Percentiles rank a stretch among this genome's conserved stretches.
Conservation (phyloP, 2,888 invertebrate species). For the Agrypnus murinus region DNA sequence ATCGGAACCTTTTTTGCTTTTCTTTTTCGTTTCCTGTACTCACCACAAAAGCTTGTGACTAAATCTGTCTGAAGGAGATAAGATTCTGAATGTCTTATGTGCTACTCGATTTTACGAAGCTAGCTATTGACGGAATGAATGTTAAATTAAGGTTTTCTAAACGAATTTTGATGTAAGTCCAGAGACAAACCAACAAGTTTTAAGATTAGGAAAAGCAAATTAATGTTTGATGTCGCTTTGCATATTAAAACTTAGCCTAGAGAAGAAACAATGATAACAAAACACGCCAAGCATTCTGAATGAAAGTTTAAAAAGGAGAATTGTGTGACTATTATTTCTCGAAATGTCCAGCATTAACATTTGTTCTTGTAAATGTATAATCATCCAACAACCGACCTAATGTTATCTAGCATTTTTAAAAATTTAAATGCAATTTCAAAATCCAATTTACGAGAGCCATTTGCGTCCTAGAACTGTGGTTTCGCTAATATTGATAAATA, state of each 20-base stretch:
- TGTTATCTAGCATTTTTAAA: slow-evolving; percentile 12
- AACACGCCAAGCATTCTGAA: no score
- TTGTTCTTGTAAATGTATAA: neutral
- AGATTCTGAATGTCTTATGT: neutral
- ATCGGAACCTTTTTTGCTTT: slow-evolving; percentile 16
- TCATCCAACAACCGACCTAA: neutral
- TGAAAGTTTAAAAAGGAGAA: no score
- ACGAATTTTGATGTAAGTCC: neutral
- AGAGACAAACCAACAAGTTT: no score
- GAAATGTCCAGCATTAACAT: neutral
- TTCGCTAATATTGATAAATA: slow-evolving; percentile 15
- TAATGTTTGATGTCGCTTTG: no score
- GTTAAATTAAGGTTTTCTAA: neutral
- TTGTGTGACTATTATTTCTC: no score
- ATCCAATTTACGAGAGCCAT: slow-evolving; percentile 23
- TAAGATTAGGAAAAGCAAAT: no score
- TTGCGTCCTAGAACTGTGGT: slow-evolving; percentile 12
- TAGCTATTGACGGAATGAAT: neutral
- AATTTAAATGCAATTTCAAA: slow-evolving; percentile 26
- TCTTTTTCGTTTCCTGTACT: slow-evolving; percentile 7
- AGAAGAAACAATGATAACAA: no score
- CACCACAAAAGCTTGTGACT: slow-evolving; percentile 10
- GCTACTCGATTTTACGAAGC: neutral
- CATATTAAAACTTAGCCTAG: no score
- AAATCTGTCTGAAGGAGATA: slow-evolving; percentile 22